These are phyloP conservation scores for Oxytorus armatus DNA, from an alignment of 2,888 invertebrate species.

Conservation along the genomic window DNA sequence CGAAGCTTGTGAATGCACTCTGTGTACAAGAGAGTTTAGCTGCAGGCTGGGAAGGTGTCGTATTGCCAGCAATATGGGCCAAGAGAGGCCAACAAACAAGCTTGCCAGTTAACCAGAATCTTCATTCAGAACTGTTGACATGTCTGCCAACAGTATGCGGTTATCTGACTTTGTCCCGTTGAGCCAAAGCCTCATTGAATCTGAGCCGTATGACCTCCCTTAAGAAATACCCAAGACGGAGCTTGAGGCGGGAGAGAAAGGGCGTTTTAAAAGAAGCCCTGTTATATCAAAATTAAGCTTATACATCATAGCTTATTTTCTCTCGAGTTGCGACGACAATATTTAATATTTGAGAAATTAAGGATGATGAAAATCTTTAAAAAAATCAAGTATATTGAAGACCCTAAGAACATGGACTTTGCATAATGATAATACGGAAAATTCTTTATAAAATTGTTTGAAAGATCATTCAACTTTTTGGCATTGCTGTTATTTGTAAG, in stretches of 20 bases:
- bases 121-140: conserved; percentile 53
- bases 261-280: not conserved
- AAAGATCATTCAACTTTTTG: too few species aligned
- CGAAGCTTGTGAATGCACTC: not conserved
- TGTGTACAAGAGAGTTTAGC: conserved; percentile 11
- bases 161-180: conserved; percentile 33
- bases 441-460: too few species aligned
- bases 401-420: too few species aligned
- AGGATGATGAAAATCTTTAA: too few species aligned
- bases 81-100: not conserved
- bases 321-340: too few species aligned
- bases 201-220: conserved; percentile 15
- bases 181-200: conserved; percentile 28
- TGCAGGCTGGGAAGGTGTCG: conserved; percentile 20
- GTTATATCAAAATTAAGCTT: not conserved
- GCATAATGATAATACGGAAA: too few species aligned
- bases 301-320: too few species aligned
- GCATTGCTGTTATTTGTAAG: too few species aligned
- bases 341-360: too few species aligned
- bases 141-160: conserved; percentile 52
- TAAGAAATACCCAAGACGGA: not conserved
- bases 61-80: conserved; percentile 19
- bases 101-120: conserved; percentile 34
- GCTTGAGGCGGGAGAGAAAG: not conserved
- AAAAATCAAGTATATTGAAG: too few species aligned